Conservation (phyloP, 2,797 vertebrate genomes). For the Anniella stebbinsi region DNA sequence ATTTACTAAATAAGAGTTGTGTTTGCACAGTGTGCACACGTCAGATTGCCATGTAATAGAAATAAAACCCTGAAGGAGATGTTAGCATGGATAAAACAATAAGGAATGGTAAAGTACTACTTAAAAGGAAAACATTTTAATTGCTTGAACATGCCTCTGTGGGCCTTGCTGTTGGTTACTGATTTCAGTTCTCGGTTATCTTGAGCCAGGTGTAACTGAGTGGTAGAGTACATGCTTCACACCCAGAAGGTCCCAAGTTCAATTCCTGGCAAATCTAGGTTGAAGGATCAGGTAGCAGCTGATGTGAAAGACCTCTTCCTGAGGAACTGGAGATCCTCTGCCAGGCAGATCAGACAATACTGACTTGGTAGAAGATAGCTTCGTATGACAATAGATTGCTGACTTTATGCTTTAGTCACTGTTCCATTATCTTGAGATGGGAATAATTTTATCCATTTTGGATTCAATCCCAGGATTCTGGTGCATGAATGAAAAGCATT, state of each 20-base stretch:
- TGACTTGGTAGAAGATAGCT: neutral
- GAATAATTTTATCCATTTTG: neutral
- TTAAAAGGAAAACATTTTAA: neutral
- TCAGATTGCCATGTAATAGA: neutral
- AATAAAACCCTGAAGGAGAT: neutral
- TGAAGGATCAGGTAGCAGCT: neutral
- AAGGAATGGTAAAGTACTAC: neutral
- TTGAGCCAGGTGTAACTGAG: neutral
- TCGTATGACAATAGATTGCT: neutral
- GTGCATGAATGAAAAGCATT: neutral
- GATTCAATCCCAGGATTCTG: neutral
- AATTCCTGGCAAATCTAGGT: neutral
- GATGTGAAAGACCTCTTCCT: neutral
- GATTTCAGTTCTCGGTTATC: neutral
- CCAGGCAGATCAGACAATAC: neutral
- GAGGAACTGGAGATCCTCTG: neutral
- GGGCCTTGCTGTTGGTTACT: neutral
- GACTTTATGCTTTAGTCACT: neutral
- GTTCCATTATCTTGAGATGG: neutral
- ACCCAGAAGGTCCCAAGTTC: neutral
- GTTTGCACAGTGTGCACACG: neutral
- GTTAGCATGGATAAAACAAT: neutral
- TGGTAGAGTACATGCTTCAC: no score
- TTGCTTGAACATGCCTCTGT: neutral
- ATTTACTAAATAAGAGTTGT: neutral